Percentiles rank a stretch among this genome's conserved stretches.
Evolutionary conservation across 2,113 vertebrate genomes (phyloP).

Genomic region (Caranx ignobilis): DNA sequence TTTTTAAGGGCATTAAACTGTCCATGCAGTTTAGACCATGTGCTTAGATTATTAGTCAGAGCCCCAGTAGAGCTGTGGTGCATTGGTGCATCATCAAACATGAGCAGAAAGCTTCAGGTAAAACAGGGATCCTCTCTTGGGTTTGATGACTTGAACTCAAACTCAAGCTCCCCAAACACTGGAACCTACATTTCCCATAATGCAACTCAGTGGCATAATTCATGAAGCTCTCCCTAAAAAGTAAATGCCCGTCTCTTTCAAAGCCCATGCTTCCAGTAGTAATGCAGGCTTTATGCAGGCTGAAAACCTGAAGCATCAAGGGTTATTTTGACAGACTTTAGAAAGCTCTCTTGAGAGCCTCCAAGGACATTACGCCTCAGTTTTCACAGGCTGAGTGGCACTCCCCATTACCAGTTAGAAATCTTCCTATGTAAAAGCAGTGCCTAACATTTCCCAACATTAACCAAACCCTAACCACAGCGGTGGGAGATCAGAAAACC

Average conservation of each 20-base stretch:
- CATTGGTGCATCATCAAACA: too few species aligned
- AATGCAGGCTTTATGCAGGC: not conserved
- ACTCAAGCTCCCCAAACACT: not conserved
- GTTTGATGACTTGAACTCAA: too few species aligned
- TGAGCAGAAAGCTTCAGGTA: too few species aligned
- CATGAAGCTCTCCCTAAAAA: not conserved
- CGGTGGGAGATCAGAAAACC: not conserved
- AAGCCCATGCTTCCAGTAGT: not conserved
- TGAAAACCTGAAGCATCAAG: not conserved
- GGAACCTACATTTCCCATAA: not conserved
- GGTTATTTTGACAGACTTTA: not conserved
- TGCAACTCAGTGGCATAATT: not conserved
- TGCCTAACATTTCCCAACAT: not conserved
- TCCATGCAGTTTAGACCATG: too few species aligned
- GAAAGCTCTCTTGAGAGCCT: not conserved
- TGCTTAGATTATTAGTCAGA: too few species aligned
- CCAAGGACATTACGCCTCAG: not conserved
- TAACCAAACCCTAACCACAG: constrained; percentile 2
- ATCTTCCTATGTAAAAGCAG: not conserved
- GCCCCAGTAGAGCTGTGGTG: too few species aligned
- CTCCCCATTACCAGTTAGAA: constrained; percentile 13
- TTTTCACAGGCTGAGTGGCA: not conserved
- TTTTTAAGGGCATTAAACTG: too few species aligned
- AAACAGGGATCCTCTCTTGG: too few species aligned
- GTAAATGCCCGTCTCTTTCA: not conserved